Percentiles rank a stretch among this genome's conserved stretches.
phyloP scores from a whole-genome alignment of 2,888 invertebrate species.

The Eremobia ochroleuca region DNA sequence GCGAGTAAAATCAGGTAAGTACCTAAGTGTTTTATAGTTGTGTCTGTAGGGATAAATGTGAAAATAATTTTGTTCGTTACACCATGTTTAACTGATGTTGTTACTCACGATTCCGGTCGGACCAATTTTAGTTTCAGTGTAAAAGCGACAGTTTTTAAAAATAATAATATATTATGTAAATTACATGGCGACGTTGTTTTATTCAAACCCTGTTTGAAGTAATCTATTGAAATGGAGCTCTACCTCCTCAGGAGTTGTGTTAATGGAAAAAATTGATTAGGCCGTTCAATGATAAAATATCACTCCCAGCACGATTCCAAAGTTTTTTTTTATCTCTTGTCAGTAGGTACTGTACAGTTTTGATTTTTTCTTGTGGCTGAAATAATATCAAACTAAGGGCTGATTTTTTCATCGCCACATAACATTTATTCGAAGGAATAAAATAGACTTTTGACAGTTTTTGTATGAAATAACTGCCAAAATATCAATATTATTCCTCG shows the following conservation, averaged over 20 bases:
- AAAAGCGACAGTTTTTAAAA: slow-evolving; percentile 87
- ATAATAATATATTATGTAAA: slow-evolving; percentile 88
- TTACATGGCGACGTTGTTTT: slow-evolving; percentile 80
- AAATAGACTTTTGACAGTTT: too few species aligned
- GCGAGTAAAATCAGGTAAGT: not conserved
- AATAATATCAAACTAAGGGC: too few species aligned
- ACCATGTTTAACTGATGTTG: slow-evolving; percentile 77
- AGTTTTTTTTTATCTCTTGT: not conserved
- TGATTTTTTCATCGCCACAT: too few species aligned
- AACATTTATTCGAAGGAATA: too few species aligned
- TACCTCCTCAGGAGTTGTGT: too few species aligned
- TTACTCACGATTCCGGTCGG: slow-evolving; percentile 85
- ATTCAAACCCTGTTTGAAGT: slow-evolving; percentile 50
- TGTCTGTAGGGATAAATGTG: slow-evolving; percentile 68
- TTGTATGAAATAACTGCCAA: too few species aligned
- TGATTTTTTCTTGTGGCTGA: not conserved
- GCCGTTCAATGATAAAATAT: not conserved
- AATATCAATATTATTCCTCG: too few species aligned
- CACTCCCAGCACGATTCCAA: not conserved
- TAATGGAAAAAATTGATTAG: not conserved
- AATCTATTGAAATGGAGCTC: not conserved
- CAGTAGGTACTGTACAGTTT: not conserved
- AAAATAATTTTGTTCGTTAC: slow-evolving; percentile 68
- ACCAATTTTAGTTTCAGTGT: slow-evolving; percentile 87
- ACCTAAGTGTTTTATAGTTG: slow-evolving; percentile 47